Evolutionary conservation across 2,113 vertebrate genomes (phyloP).

Genomic region (Caranx ignobilis): DNA sequence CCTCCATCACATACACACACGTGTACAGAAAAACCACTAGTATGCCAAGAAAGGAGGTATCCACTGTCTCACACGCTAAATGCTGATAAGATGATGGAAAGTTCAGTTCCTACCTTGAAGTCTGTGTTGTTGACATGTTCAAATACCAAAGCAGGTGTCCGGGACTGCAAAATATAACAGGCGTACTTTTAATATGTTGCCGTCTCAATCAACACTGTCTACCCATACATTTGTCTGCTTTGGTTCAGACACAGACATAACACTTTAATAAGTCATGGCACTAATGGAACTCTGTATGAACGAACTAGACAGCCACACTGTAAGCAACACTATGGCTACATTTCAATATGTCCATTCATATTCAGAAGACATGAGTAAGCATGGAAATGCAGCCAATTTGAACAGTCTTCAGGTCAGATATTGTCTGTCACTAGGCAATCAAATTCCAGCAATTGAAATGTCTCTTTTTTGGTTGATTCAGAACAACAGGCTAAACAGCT

Average conservation of each 20-base stretch:
- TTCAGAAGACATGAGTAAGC: neutral
- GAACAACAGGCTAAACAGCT: neutral
- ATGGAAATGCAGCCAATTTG: neutral
- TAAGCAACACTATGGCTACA: constrained; percentile 15
- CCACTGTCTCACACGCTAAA: neutral
- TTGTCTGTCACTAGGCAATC: neutral
- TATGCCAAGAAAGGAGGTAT: constrained; percentile 62
- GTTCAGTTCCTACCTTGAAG: constrained; percentile 81
- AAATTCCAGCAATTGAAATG: neutral
- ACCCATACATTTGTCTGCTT: neutral
- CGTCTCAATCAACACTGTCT: neutral
- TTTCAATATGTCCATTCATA: neutral
- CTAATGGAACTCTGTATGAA: neutral
- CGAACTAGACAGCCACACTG: constrained; percentile 23
- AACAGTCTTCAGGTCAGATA: neutral
- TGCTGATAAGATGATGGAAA: neutral
- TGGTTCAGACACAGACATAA: neutral
- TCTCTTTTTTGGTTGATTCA: neutral
- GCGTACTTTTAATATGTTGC: neutral
- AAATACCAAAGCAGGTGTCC: constrained; percentile 88
- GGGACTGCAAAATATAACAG: constrained; percentile 80
- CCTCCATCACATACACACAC: constrained; percentile 71
- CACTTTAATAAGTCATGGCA: neutral
- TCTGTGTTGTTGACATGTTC: constrained; percentile 90
- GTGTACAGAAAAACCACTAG: constrained; percentile 39